Evolutionary conservation across 2,888 invertebrate species (phyloP), one percentile per base, ranked within the genome.

Genomic region (Phaonia tiefii): DNA sequence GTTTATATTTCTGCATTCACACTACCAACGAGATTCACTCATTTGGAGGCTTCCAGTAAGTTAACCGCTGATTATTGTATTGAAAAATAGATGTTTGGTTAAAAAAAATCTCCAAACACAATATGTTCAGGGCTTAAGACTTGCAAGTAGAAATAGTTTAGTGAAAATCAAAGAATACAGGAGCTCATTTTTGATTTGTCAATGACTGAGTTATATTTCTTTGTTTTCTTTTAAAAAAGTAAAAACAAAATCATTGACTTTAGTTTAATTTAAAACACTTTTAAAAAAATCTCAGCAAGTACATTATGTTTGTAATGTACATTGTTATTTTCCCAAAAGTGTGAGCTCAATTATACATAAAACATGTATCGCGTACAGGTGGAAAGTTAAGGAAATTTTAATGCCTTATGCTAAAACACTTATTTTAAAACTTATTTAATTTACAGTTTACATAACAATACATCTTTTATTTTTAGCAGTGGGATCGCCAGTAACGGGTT

Each of bases 381-480:
- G 39, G 22, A 71, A 60, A 1, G n/a, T n/a, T n/a, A n/a, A 42
- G 25, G 15, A 20, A 66, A 54, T n/a, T 17, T 25, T 58, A 49
- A 51, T 44, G 63, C 39, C 42, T 39, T 26, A 17, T 69, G 17
- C 75, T 58, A 75, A 20, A 71, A 78, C 56, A 75, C 78, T 69
- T 37, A 71, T 76, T 49, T n/a, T 56, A 31, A 72, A 69, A 63
- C 75, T 72, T 63, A 49, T 46, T 25, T 63, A 58, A 74, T 46
- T 54, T 65, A 70, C 54, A 72, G 8, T 76, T 84, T 85, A 86
- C 86, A 86, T 86, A 70, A 86, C 75, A 74, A 74, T 75, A 83
- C 86, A 86, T 79, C 79, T 75, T 60, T 83, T 84, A 44, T 84
- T 86, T 79, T 85, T 85, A 58, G 72, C 82, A 56, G 74, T 69